These are phyloP conservation scores for Capitulum mitella DNA, from an alignment of 2,888 invertebrate genomes.

Conservation along the genomic window DNA sequence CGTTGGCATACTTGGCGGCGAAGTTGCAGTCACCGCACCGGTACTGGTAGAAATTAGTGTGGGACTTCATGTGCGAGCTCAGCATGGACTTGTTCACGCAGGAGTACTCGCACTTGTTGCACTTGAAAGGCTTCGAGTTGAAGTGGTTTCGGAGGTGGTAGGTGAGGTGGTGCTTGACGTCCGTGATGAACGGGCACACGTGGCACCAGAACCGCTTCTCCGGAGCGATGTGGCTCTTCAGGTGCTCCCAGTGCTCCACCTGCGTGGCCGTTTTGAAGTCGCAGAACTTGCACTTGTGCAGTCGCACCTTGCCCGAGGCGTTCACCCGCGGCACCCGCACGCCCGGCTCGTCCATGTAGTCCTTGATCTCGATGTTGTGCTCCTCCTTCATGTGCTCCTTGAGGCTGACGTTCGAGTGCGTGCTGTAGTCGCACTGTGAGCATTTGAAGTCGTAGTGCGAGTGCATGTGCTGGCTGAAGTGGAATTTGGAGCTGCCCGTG, in stretches of 20 bases:
- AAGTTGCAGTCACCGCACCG: slow-evolving; percentile 89
- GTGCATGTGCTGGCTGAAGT: slow-evolving; percentile 52
- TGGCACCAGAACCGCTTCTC: slow-evolving; percentile 87
- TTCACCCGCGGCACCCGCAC: slow-evolving; percentile 56
- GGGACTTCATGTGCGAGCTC: slow-evolving; percentile 94
- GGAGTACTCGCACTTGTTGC: slow-evolving; percentile 75
- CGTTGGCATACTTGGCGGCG: slow-evolving; percentile 96
- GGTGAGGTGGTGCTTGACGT: slow-evolving; percentile 96
- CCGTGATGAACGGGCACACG: slow-evolving; percentile 93
- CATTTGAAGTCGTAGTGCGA: slow-evolving; percentile 52
- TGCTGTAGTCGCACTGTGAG: slow-evolving; percentile 45
- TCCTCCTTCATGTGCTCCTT: slow-evolving; percentile 48
- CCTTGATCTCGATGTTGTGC: slow-evolving; percentile 51
- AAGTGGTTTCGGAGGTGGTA: slow-evolving; percentile 93
- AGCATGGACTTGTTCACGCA: slow-evolving; percentile 99
- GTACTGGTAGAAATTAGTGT: slow-evolving; percentile 56
- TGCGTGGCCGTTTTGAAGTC: slow-evolving; percentile 76
- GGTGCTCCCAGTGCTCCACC: slow-evolving; percentile 88
- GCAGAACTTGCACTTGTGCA: slow-evolving; percentile 89
- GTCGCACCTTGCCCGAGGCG: slow-evolving; percentile 71
- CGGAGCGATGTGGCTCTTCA: slow-evolving; percentile 76
- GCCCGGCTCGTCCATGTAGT: slow-evolving; percentile 40
- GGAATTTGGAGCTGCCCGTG: slow-evolving; percentile 45
- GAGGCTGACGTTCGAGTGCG: slow-evolving; percentile 50
- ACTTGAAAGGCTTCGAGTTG: slow-evolving; percentile 92